Conservation (phyloP, 1,140 invertebrate genomes). For the Cotesia typhae region DNA sequence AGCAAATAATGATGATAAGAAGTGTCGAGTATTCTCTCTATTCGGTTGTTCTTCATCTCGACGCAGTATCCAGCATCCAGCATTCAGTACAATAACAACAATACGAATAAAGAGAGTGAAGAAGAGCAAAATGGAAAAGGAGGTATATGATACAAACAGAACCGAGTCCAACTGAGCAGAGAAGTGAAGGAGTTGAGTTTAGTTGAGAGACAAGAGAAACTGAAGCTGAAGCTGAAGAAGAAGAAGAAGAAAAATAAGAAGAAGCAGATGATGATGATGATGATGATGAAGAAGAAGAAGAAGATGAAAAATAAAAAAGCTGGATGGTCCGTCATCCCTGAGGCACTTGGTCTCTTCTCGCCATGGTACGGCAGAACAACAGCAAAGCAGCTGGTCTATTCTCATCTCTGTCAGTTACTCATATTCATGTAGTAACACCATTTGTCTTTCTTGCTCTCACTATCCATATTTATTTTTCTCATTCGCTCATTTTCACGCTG, state of each 20-base stretch:
- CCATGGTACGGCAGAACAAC: constrained; percentile 30
- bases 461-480: background rate
- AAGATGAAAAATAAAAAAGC: background rate
- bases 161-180: too few species aligned
- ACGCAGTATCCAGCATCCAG: background rate
- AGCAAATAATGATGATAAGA: constrained; percentile 13
- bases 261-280: background rate
- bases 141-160: too few species aligned
- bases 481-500: constrained; percentile 26
- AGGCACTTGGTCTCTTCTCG: constrained; percentile 28
- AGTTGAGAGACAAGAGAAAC: too few species aligned
- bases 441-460: constrained; percentile 10
- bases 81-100: too few species aligned
- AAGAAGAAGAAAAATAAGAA: too few species aligned
- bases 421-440: constrained; percentile 35
- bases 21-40: constrained; percentile 24
- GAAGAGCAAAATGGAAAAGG: too few species aligned
- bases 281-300: background rate
- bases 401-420: constrained; percentile 35
- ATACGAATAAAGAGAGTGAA: too few species aligned
- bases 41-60: constrained; percentile 33
- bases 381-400: constrained; percentile 28
- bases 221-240: too few species aligned
- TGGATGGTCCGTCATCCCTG: constrained; percentile 13
- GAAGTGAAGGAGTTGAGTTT: too few species aligned